Evolutionary conservation across 2,113 vertebrate species (phyloP), one percentile per base, ranked within the genome.

Genomic region (Rissa tridactyla): DNA sequence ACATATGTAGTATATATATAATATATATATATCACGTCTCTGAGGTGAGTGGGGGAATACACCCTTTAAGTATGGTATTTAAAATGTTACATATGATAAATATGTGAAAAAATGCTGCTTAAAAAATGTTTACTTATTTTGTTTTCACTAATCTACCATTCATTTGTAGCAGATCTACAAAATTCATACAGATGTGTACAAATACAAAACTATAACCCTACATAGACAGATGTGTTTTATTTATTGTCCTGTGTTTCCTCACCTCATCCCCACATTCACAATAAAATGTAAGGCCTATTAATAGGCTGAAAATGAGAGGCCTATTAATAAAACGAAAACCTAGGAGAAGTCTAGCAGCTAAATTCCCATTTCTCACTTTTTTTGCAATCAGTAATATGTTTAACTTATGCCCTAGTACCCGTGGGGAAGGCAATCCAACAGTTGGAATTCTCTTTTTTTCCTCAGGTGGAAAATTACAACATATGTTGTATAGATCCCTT

Each of bases 1-100:
- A 77, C 7, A 18, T 11, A 16, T 22, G 15, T 68, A 1, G 0
- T 38, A 32, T 8, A 0, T 22, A 27, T 66, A 49, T 46, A 54
- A 78, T 5, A 64, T 11, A 81, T 27, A 23, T 70, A 66, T 21
- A 8, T 2, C 10, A 49, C 5, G 2, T 47, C 17, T 77, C 10
- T 71, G 42, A 87, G 13, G 1, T 47, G 25, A 2, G 5, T 7
- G 1, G 14, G 32, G 11, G 13, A 1, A 69, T 38, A 7, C 2
- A 51, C 0, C 0, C 7, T 82, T 49, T 46, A 49, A 66, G 4
- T 54, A 38, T 34, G 26, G 19, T 62, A 49, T 10, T 89, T 42
- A 34, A 75, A 55, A 54, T 29, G 3, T 36, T 38, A n/a, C 2
- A 10, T 36, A 22, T 4, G 2, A 69, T 34, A 58, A 70, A 40